Conservation (phyloP, 2,113 vertebrate species). For the Prochilodus magdalenae region DNA sequence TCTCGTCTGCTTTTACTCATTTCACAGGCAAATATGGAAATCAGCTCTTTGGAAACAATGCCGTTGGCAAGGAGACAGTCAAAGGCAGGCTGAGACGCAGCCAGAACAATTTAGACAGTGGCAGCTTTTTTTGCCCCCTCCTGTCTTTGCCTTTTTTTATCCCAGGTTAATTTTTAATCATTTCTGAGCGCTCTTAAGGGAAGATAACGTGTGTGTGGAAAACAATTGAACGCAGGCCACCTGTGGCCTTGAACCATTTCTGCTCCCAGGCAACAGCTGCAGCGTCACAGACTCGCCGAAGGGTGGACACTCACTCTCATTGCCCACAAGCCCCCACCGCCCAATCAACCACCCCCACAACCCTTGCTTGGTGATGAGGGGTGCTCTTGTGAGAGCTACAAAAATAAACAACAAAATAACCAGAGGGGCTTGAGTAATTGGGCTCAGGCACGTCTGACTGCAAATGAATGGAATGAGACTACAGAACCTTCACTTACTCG, state of each 20-base stretch:
- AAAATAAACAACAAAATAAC: slow-evolving; percentile 31
- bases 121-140: slow-evolving; percentile 56
- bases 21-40: slow-evolving; percentile 38
- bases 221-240: slow-evolving; percentile 69
- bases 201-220: slow-evolving; percentile 67
- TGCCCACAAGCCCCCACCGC: neutral
- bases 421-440: slow-evolving; percentile 7
- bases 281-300: slow-evolving; percentile 67
- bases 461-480: neutral
- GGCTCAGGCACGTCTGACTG: neutral
- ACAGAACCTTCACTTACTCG: neutral
- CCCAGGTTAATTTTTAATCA: slow-evolving; percentile 72
- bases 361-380: neutral
- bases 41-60: slow-evolving; percentile 48
- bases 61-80: slow-evolving; percentile 49
- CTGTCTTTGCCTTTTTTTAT: slow-evolving; percentile 57
- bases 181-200: slow-evolving; percentile 68
- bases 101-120: slow-evolving; percentile 63
- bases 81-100: slow-evolving; percentile 61
- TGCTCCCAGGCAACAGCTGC: slow-evolving; percentile 58
- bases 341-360: neutral
- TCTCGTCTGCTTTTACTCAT: neutral
- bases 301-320: slow-evolving; percentile 45
- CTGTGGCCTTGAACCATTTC: slow-evolving; percentile 70
- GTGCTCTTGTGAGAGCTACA: slow-evolving; percentile 17